Evolutionary conservation across 2,888 invertebrate species (phyloP), one percentile per base, ranked within the genome.

Genomic region (Rhingia rostrata): DNA sequence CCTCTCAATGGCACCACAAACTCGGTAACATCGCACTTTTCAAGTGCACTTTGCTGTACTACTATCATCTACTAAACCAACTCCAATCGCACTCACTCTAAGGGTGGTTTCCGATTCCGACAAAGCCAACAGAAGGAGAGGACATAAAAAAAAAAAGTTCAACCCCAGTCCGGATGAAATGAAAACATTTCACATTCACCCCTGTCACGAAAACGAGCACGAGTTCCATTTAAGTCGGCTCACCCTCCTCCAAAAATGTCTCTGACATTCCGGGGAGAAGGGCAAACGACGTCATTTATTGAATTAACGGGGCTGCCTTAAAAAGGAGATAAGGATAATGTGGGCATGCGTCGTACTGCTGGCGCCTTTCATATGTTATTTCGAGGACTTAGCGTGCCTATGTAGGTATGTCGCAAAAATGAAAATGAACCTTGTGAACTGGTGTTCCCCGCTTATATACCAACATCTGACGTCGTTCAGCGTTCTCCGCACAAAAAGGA

Each of bases 1-100:
- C 47, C 54, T 79, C 78, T 78, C 58, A 63, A 56, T 39, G 63
- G 22, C 73, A 82, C 73, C 63, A 51, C 73, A 83, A 83, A 83
- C 78, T 69, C 69, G 58, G 79, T 69, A 83, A 83, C 79, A 79
- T 83, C 67, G 83, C 83, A 83, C 79, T 79, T 83, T 73, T 79
- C 73, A 79, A 83, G 79, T 79, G 83, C 83, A 83, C 79, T 83
- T 69, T 41, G 60, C 22, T 56, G 7, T 63, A 53, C 77, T 49
- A 45, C 66, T 54, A 53, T 53, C 56, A 54, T 22, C 22, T 22
- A 22, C 22, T 33, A 61, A 54, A 56, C 39, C 39, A 7, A 45
- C 39, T 58, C 12, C 6, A 47, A 30, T 61, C 45, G 35, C 12
- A 37, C 9, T 4, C 22, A 22, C 6, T n/a, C 22, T 7, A 61